A percentile compares a stretch with the other conserved stretches of the same genome.
Conservation (phyloP, 2,888 invertebrate genomes). For the Caenorhabditis sulstoni region DNA sequence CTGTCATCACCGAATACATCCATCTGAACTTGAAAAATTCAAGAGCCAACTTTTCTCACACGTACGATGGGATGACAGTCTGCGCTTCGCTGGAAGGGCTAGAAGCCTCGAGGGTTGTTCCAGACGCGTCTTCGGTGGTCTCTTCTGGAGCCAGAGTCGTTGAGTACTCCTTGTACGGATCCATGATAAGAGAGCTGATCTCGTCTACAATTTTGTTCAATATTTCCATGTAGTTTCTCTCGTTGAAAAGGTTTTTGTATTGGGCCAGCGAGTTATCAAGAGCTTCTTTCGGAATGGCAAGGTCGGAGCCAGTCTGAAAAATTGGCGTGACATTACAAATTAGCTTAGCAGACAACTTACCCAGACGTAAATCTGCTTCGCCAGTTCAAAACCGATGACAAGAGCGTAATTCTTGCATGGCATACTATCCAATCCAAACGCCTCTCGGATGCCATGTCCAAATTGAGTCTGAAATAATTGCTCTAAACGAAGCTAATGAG, state of each 20-base stretch:
- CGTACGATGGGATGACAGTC: constrained; percentile 57
- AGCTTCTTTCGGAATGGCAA: constrained; percentile 73
- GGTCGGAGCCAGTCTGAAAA: constrained; percentile 75
- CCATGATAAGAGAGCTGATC: constrained; percentile 75
- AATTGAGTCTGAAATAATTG: constrained; percentile 72
- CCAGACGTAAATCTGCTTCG: constrained; percentile 77
- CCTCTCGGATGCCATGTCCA: constrained; percentile 74
- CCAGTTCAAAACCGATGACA: constrained; percentile 77
- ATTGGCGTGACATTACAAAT: background rate
- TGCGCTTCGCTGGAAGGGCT: constrained; percentile 31
- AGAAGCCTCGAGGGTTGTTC: constrained; percentile 31
- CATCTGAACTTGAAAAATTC: constrained; percentile 37
- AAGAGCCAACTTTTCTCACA: background rate
- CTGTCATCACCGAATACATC: constrained; percentile 59
- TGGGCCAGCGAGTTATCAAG: constrained; percentile 72
- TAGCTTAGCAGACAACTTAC: constrained; percentile 45
- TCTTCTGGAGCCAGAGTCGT: constrained; percentile 44
- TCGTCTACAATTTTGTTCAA: constrained; percentile 78
- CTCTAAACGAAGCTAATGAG: background rate
- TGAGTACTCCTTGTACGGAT: constrained; percentile 68
- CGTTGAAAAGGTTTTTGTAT: constrained; percentile 76
- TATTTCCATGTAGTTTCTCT: constrained; percentile 79
- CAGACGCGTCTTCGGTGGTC: constrained; percentile 35
- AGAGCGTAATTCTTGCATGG: constrained; percentile 78
- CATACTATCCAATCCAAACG: constrained; percentile 72